Percentiles rank a stretch among this genome's conserved stretches.
Conservation (phyloP, 2,113 vertebrate genomes). For the Paralichthys olivaceus region DNA sequence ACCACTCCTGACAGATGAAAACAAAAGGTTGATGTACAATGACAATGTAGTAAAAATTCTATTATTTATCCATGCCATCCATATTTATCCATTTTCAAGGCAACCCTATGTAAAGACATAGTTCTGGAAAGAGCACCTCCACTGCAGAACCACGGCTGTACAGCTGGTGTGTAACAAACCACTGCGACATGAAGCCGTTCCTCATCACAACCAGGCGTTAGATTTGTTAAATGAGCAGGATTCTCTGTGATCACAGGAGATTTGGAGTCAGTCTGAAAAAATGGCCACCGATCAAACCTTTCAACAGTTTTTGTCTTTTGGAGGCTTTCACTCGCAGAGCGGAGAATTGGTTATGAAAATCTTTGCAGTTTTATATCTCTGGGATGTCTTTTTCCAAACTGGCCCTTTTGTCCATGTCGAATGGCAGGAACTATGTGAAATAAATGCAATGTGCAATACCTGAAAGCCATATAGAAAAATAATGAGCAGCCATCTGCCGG, state of each 20-base stretch:
- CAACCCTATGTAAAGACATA: too few relatives aligned
- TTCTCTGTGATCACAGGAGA: constrained; percentile 22
- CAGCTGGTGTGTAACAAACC: too few relatives aligned
- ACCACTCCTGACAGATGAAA: too few relatives aligned
- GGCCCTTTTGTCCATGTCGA: constrained; percentile 13
- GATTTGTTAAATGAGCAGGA: neutral
- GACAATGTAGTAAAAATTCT: too few relatives aligned
- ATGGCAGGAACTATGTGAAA: constrained; percentile 31
- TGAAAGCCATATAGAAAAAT: constrained; percentile 65
- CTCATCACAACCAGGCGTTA: too few relatives aligned
- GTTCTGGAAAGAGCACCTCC: too few relatives aligned
- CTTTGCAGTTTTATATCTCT: neutral
- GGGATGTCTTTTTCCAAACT: neutral
- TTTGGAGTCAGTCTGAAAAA: constrained; percentile 10
- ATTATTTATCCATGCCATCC: too few relatives aligned
- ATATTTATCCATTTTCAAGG: too few relatives aligned
- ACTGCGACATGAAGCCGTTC: too few relatives aligned
- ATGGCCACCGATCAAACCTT: neutral
- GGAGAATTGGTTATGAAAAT: constrained; percentile 15
- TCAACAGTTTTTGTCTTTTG: constrained; percentile 18
- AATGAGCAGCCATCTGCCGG: constrained; percentile 66
- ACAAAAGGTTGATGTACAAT: too few relatives aligned
- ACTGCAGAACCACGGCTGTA: too few relatives aligned
- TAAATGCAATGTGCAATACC: constrained; percentile 39
- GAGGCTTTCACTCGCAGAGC: constrained; percentile 9